Evolutionary conservation across 2,888 invertebrate genomes (phyloP).

Genomic region (Leptogaster cylindrica): DNA sequence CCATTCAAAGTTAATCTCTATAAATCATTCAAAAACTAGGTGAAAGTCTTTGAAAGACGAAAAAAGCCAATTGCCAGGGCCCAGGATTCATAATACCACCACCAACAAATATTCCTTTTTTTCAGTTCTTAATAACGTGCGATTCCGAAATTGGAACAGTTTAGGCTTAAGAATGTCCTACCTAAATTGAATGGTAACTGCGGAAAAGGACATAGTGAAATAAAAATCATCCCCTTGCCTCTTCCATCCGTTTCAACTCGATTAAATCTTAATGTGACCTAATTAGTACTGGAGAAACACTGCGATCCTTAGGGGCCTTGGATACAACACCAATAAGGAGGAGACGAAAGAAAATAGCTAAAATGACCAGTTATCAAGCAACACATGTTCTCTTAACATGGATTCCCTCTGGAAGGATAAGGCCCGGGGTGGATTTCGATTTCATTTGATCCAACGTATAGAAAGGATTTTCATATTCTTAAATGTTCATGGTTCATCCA

Average conservation of each 20-base stretch:
- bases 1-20: not conserved
- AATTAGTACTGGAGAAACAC: slow-evolving; percentile 30
- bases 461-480: slow-evolving; percentile 7
- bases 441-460: slow-evolving; percentile 16
- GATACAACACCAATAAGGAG: not conserved
- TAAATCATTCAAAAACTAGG: slow-evolving; percentile 1
- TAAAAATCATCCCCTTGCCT: slow-evolving; percentile 16
- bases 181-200: too few species aligned
- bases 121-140: too few species aligned
- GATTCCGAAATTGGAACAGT: too few species aligned
- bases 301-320: not conserved
- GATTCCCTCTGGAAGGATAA: not conserved
- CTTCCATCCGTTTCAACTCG: slow-evolving; percentile 26
- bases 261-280: slow-evolving; percentile 38
- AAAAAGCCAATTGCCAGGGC: slow-evolving; percentile 6
- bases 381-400: slow-evolving; percentile 2
- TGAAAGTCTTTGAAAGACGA: too few species aligned
- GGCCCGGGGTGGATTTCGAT: slow-evolving; percentile 7
- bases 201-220: slow-evolving; percentile 17
- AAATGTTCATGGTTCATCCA: slow-evolving; percentile 1
- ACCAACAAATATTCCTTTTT: not conserved
- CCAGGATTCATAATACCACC: slow-evolving; percentile 9
- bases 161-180: too few species aligned
- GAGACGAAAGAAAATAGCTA: not conserved
- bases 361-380: slow-evolving; percentile 6